Evolutionary conservation across 1,140 invertebrate species (phyloP).

Genomic region (Magallana angulata): DNA sequence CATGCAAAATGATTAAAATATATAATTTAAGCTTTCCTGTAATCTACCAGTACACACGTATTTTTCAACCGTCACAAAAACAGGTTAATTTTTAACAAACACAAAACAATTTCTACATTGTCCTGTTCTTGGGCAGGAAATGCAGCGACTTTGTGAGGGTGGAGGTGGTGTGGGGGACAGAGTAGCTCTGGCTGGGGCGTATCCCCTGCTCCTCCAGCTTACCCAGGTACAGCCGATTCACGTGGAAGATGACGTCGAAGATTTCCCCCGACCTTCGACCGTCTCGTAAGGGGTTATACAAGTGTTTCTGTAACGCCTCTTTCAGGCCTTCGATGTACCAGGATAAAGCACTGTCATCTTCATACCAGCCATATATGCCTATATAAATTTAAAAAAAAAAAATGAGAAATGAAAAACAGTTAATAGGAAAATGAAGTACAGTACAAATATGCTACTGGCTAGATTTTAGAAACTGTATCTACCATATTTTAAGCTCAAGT

Average conservation of each 20-base stretch:
- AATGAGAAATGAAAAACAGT: neutral
- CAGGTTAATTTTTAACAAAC: too few species aligned
- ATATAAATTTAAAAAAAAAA: neutral
- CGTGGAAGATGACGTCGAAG: neutral
- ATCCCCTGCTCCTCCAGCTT: neutral
- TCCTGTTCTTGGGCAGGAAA: neutral
- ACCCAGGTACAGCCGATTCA: neutral
- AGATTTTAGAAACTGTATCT: too few species aligned
- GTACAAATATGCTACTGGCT: too few species aligned
- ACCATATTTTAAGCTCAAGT: too few species aligned
- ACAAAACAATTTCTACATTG: too few species aligned
- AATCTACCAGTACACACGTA: too few species aligned
- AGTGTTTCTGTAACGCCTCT: neutral
- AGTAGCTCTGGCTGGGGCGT: neutral
- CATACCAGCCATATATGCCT: neutral
- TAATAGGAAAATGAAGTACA: neutral
- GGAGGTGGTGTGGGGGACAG: neutral
- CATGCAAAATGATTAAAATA: too few species aligned
- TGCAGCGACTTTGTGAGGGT: neutral
- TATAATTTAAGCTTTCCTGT: too few species aligned
- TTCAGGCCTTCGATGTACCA: neutral
- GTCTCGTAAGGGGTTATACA: neutral
- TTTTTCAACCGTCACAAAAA: too few species aligned
- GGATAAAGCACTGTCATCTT: neutral
- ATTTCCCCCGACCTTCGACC: constrained; percentile 16